Conservation (phyloP, 37 sponge, comb jelly and placozoan genomes). For the Aplysina aerophoba region DNA sequence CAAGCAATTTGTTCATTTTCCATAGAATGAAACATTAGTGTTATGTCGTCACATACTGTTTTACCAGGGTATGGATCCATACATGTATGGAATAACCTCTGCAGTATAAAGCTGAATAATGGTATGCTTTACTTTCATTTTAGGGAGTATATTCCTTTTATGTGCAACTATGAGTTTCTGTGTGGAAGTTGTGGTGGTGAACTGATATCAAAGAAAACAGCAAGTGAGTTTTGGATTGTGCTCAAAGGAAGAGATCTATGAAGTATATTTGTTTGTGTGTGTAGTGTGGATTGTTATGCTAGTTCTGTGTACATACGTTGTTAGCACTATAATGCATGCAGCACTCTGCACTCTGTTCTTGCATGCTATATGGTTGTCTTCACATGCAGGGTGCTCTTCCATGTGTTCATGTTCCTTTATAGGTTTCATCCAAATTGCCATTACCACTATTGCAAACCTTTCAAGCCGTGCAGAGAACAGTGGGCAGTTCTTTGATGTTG, state of each 20-base stretch:
- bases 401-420: not conserved
- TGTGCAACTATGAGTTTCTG: conserved; percentile 82
- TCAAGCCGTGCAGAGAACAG: not conserved
- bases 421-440: conserved; percentile 88
- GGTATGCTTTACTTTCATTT: not conserved
- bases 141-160: conserved; percentile 74
- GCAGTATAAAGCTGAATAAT: not conserved
- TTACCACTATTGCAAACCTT: conserved; percentile 84
- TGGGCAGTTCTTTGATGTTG: conserved; percentile 53
- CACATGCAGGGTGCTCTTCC: too few relatives aligned
- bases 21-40: too few relatives aligned
- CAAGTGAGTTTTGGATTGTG: conserved; percentile 51
- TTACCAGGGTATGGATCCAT: too few relatives aligned
- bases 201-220: conserved; percentile 68
- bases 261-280: not conserved
- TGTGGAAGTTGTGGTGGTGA: conserved; percentile 63
- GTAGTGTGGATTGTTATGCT: not conserved
- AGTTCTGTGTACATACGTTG: not conserved
- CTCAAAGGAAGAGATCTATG: not conserved
- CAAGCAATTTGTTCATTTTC: too few relatives aligned
- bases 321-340: too few relatives aligned
- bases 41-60: too few relatives aligned
- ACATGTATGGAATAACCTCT: too few relatives aligned
- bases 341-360: too few relatives aligned
- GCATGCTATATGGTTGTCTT: too few relatives aligned